Percentiles rank a stretch among this genome's conserved stretches.
Conservation (phyloP, 2,113 vertebrate genomes). For the Colistium nudipinnis region DNA sequence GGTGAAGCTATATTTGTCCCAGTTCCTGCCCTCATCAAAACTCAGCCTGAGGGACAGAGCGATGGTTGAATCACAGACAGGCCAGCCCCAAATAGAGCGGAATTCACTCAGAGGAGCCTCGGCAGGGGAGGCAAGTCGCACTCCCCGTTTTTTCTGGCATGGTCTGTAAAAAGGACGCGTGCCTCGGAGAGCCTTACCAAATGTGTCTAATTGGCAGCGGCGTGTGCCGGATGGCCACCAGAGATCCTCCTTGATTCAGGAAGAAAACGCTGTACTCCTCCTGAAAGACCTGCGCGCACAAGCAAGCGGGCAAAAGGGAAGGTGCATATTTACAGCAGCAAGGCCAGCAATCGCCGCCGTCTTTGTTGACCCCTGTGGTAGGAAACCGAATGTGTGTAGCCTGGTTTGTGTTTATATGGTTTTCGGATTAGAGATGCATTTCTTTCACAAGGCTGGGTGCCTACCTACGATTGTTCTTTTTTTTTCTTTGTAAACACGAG, state of each 20-base stretch:
- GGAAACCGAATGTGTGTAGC: slow-evolving; percentile 25
- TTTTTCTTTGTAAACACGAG: slow-evolving; percentile 18
- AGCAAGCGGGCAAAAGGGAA: slow-evolving; percentile 9
- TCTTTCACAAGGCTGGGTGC: slow-evolving; percentile 41
- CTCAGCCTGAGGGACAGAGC: slow-evolving; percentile 86
- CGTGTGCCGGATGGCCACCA: slow-evolving; percentile 94
- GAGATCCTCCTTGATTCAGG: slow-evolving; percentile 92
- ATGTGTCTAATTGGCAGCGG: slow-evolving; percentile 93
- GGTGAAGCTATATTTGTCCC: slow-evolving; percentile 96
- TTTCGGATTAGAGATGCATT: slow-evolving; percentile 40
- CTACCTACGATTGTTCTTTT: slow-evolving; percentile 34
- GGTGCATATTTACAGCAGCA: slow-evolving; percentile 1
- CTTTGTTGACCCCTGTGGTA: slow-evolving; percentile 27
- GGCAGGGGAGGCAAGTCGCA: slow-evolving; percentile 23
- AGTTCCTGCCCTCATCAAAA: slow-evolving; percentile 94
- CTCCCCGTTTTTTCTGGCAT: slow-evolving; percentile 41
- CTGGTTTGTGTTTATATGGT: slow-evolving; percentile 49
- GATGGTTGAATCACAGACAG: slow-evolving; percentile 53
- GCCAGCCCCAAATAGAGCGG: slow-evolving; percentile 52
- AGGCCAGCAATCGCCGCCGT: slow-evolving; percentile 23
- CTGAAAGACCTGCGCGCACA: slow-evolving; percentile 87
- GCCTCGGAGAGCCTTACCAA: slow-evolving; percentile 81
- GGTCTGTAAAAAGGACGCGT: slow-evolving; percentile 32
- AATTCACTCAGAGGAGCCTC: slow-evolving; percentile 38
- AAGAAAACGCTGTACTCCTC: slow-evolving; percentile 94